Conservation (phyloP, 2,113 vertebrate genomes). For the Plectropomus leopardus region DNA sequence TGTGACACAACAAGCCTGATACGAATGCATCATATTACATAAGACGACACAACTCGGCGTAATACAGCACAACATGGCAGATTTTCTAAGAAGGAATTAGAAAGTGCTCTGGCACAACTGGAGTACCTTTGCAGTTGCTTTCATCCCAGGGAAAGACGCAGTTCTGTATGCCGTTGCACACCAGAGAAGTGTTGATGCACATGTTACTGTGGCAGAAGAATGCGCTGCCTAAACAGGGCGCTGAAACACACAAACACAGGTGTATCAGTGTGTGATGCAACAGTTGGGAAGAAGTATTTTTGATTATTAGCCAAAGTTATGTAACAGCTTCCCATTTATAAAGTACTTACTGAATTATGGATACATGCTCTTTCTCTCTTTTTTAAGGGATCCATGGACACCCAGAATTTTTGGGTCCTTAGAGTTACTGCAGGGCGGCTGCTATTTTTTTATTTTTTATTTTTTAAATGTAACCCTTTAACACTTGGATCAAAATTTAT, state of each 20-base stretch:
- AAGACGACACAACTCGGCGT: slow-evolving; percentile 5
- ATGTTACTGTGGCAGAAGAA: slow-evolving; percentile 99
- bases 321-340: not conserved
- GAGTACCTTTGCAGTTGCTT: slow-evolving; percentile 93
- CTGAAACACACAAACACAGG: slow-evolving; percentile 79
- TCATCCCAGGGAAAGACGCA: slow-evolving; percentile 99
- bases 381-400: not conserved
- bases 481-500: too few species aligned
- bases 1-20: slow-evolving; percentile 12
- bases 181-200: slow-evolving; percentile 98
- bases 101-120: slow-evolving; percentile 14
- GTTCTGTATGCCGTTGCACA: slow-evolving; percentile 97
- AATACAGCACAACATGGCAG: not conserved
- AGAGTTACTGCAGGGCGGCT: too few species aligned
- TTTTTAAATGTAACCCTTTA: too few species aligned
- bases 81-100: slow-evolving; percentile 4
- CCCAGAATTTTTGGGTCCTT: not conserved
- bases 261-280: not conserved
- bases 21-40: slow-evolving; percentile 1
- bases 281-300: not conserved
- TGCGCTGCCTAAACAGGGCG: slow-evolving; percentile 89
- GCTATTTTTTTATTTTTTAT: too few species aligned
- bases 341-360: not conserved
- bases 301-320: not conserved
- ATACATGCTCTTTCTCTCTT: not conserved